phyloP scores from a whole-genome alignment of 53 echinoderm and acorn worm genomes.

The Mesocentrotus franciscanus region DNA sequence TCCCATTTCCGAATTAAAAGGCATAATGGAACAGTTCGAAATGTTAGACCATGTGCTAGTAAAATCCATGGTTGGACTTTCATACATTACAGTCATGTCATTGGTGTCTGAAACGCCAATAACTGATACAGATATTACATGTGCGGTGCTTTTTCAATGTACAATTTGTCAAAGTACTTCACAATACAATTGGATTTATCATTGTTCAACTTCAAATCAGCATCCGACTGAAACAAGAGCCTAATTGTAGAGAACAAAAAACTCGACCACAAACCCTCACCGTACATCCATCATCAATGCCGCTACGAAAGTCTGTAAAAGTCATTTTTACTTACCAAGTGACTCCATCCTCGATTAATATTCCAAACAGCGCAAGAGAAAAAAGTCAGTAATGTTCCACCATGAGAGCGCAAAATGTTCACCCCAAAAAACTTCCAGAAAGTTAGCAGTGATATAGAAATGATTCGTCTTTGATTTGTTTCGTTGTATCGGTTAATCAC shows the following conservation, averaged over 20 bases:
- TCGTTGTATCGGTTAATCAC: background rate
- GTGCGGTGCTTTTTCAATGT: background rate
- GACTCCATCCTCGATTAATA: constrained; percentile 35
- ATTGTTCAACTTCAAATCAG: constrained; percentile 8
- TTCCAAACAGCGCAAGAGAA: background rate
- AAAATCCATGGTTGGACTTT: no score
- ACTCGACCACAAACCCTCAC: background rate
- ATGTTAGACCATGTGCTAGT: no score
- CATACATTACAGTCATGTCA: no score
- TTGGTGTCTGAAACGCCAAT: no score
- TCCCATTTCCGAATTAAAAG: no score
- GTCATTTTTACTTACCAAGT: background rate
- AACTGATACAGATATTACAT: background rate
- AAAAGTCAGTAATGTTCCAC: constrained; percentile 22
- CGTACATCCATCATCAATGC: constrained; percentile 3
- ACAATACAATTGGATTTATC: background rate
- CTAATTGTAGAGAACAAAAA: constrained; percentile 5
- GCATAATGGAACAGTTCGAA: no score
- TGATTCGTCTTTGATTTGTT: background rate
- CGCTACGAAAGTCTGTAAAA: background rate
- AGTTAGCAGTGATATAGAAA: background rate
- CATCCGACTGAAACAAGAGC: background rate
- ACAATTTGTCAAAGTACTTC: background rate
- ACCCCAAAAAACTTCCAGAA: background rate
- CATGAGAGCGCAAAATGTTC: background rate